phyloP scores from a whole-genome alignment of 2,113 vertebrate species.

The Gallinago paraguaiae region DNA sequence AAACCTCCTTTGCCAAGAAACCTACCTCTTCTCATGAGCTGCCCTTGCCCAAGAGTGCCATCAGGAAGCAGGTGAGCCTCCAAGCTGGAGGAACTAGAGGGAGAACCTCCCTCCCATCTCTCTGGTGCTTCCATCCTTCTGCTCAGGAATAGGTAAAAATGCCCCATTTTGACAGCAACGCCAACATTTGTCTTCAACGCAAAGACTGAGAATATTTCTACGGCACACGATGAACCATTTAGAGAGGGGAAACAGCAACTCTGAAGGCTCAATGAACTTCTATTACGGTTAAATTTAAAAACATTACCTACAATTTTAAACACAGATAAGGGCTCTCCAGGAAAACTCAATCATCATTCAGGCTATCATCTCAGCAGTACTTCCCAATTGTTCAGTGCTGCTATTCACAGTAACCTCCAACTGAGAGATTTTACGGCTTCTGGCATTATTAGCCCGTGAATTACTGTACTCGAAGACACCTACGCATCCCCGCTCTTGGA shows the following conservation, averaged over 20 bases:
- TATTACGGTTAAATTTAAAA: slow-evolving; percentile 17
- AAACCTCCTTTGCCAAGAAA: not conserved
- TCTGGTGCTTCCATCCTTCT: not conserved
- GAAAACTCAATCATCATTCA: slow-evolving; percentile 59
- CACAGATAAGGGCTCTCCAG: slow-evolving; percentile 56
- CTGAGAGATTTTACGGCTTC: slow-evolving; percentile 53
- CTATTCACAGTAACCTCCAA: slow-evolving; percentile 23
- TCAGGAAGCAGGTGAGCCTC: not conserved
- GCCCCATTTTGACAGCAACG: not conserved
- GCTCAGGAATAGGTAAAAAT: not conserved
- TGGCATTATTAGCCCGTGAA: slow-evolving; percentile 44
- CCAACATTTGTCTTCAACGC: not conserved
- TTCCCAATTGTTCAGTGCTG: not conserved
- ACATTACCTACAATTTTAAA: slow-evolving; percentile 49
- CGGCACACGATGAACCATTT: not conserved
- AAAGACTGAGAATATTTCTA: not conserved
- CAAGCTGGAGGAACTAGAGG: not conserved
- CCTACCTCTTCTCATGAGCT: not conserved
- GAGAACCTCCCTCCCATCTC: not conserved
- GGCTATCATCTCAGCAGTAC: slow-evolving; percentile 55
- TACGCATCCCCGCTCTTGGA: not conserved
- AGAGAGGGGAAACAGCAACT: not conserved
- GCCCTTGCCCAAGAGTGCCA: not conserved
- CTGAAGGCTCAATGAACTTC: not conserved
- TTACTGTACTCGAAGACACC: not conserved